Percentiles rank a stretch among this genome's conserved stretches.
These are phyloP conservation scores for Egretta garzetta DNA, from an alignment of 2,113 vertebrate genomes.

Conservation along the genomic window DNA sequence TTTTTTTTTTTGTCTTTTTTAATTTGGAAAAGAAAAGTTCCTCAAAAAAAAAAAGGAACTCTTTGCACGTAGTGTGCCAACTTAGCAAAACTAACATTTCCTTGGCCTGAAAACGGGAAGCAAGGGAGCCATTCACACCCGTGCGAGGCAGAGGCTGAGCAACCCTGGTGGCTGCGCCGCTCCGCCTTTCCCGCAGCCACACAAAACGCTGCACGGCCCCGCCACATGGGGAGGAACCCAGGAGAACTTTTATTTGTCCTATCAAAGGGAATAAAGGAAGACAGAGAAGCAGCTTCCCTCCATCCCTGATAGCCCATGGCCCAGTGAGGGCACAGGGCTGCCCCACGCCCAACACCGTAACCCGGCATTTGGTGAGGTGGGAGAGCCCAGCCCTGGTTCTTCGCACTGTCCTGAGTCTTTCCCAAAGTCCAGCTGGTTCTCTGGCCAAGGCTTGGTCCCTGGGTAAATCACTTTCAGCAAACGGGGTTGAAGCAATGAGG, in stretches of 20 bases:
- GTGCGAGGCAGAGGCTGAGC: fast-evolving
- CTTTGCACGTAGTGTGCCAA: background rate
- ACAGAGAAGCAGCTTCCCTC: background rate
- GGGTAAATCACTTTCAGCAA: background rate
- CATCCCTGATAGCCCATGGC: fast-evolving
- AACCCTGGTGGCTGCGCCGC: fast-evolving
- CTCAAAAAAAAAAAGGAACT: background rate
- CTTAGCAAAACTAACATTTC: background rate
- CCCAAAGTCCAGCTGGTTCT: background rate
- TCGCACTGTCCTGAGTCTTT: background rate
- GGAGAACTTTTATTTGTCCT: background rate
- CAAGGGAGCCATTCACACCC: background rate
- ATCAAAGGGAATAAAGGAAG: background rate
- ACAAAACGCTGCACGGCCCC: background rate
- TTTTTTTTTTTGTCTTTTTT: background rate
- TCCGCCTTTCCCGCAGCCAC: background rate
- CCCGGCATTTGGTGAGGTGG: background rate
- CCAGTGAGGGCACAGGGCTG: background rate
- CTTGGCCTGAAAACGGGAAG: too few species aligned
- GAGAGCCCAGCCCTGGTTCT: background rate
- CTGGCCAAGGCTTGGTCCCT: background rate
- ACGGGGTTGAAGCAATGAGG: background rate
- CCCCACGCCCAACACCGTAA: background rate
- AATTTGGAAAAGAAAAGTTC: background rate
- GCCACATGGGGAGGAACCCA: fast-evolving